Base-by-base conservation (phyloP, 2,797 vertebrate species). In the Artibeus lituratus region DNA sequence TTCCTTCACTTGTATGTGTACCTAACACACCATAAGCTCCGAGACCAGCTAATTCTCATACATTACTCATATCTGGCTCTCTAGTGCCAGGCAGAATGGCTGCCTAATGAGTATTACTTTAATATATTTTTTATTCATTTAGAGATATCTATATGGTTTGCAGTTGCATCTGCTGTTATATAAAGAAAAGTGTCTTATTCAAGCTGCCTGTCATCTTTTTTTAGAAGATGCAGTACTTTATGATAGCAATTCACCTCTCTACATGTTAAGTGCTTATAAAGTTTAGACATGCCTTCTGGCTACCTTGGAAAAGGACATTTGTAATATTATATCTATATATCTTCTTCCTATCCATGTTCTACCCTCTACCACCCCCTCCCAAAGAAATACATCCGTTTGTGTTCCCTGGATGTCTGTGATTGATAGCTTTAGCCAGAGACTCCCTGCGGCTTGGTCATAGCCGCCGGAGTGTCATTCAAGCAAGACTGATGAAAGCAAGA, bases 261-360 rank as follows among this genome's bases (percentile, higher is more conserved):
- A 19, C 72, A 76, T 65, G 37, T 73, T 73, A 88, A 86, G 49
- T n/a, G 69, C 42, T 55, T 42, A 5, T 65, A 47, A 94, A 37
- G 53, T 74, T 90, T 80, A 62, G n/a, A 55, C 37, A 91, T 70
- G n/a, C 78, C 90, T 92, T 94, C 70, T 69, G 78, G 35, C 32
- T 87, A 89, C 57, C 35, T 91, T 83, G 39, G 32, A 69, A 95
- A 94, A 96, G 69, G 21, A 69, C 15, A 1, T 62, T 91, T 94
- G 55, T 29, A 77, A 87, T 37, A 86, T 91, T 62, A 29, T 74
- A 29, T 89, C 72, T 86, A n/a, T n/a, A 73, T 57, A 82, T 91
- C 87, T 91, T 90, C 65, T 82, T 69, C 37, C 73, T 22, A 35
- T 32, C 29, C 24, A 1, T 67, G 57, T 84, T 65, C 62, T 39